A percentile compares a stretch with the other conserved stretches of the same genome.
phyloP scores from a whole-genome alignment of 2,797 vertebrate genomes.

The Cyprinella venusta region DNA sequence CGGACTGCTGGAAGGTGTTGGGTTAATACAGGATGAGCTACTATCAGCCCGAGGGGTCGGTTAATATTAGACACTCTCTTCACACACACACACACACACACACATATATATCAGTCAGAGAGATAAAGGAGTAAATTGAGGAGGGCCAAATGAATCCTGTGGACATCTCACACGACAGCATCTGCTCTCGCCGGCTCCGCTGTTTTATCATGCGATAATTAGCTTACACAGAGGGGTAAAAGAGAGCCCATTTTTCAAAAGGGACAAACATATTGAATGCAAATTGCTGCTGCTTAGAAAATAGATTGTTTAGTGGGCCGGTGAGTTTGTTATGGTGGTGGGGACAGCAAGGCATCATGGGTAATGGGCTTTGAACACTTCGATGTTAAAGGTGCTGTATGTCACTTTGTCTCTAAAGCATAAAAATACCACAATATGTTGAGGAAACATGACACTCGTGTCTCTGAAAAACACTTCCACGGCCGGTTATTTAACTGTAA shows the following conservation, averaged over 20 bases:
- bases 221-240: slow-evolving; percentile 76
- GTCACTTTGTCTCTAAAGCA: too few relatives aligned
- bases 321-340: slow-evolving; percentile 77
- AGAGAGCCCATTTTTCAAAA: slow-evolving; percentile 78
- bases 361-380: slow-evolving; percentile 55
- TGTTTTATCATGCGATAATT: slow-evolving; percentile 80
- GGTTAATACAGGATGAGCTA: background rate
- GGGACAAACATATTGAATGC: slow-evolving; percentile 84
- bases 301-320: slow-evolving; percentile 84
- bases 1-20: background rate
- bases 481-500: too few relatives aligned
- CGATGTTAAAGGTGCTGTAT: background rate
- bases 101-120: slow-evolving; percentile 70
- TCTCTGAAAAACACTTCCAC: too few relatives aligned
- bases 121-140: slow-evolving; percentile 76
- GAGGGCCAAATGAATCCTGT: slow-evolving; percentile 79
- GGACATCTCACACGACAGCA: slow-evolving; percentile 71
- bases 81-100: too few relatives aligned
- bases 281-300: slow-evolving; percentile 83
- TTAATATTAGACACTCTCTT: background rate
- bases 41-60: background rate
- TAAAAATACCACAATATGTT: too few relatives aligned
- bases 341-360: slow-evolving; percentile 51
- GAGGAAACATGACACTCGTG: too few relatives aligned
- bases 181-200: slow-evolving; percentile 26